Evolutionary conservation across 1,140 invertebrate genomes (phyloP), one percentile per base, ranked within the genome.

Genomic region (Drosophila ohnishii): DNA sequence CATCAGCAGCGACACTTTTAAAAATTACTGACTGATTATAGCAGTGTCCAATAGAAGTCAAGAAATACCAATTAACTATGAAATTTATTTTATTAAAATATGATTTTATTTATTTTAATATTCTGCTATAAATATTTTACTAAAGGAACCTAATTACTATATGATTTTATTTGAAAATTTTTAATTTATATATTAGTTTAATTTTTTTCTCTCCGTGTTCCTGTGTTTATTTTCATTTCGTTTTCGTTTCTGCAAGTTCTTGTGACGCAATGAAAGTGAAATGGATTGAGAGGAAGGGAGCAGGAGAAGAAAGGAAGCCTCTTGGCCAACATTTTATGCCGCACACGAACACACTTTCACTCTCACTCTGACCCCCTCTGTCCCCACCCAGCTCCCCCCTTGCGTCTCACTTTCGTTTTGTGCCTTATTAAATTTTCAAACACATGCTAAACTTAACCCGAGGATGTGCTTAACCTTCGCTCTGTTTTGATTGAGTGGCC

Each of bases 381-480:
- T 37, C 37, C 13, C 37, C 32, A n/a, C 30, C 39, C 28, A 32
- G 8, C 16, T 37, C 35, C 39, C 16, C 16, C 19, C 16, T 44
- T 32, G 42, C n/a, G 16, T 16, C 45, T 37, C 8, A 3, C 48
- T 48, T 69, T 53, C 22, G 64, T 62, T 39, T 48, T 80, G 59
- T 76, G 82, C 66, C 83, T 87, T 86, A 86, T 86, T 86, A 87
- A 83, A 87, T 86, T 86, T 86, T 86, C 82, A 86, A 87, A 86
- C 83, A 86, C 82, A 86, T 87, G 83, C 79, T 87, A 87, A 87
- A 88, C 84, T 87, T 87, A 87, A 80, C 83, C 84, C 84, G 65
- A 83, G 83, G 79, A 66, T 83, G 80, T 88, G 84, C 83, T 87
- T 87, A 87, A 87, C 83, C 83, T 87, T 87, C 80, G 72, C 84